Percentiles rank a stretch among this genome's conserved stretches.
These are phyloP conservation scores for Chamaetylas fuelleborni DNA, from an alignment of 2,113 vertebrate genomes.

Conservation along the genomic window DNA sequence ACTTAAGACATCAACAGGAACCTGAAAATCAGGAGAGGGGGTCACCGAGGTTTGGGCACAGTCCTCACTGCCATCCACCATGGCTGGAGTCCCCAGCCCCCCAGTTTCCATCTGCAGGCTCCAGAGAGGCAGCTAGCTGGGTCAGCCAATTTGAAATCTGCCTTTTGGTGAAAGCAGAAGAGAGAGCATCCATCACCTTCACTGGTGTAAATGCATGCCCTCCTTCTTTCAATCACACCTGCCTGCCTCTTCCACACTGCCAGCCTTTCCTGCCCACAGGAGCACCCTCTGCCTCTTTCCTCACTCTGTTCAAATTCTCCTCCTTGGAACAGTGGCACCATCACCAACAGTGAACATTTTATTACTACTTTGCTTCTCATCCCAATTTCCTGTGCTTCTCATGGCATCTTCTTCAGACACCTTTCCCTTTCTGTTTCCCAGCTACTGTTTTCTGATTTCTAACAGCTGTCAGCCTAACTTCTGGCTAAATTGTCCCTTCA, in stretches of 20 bases:
- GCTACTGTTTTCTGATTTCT: neutral
- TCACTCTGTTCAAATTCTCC: neutral
- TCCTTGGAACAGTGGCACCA: neutral
- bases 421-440: neutral
- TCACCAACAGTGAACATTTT: neutral
- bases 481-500: neutral
- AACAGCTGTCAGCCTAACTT: neutral
- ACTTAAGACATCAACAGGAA: neutral
- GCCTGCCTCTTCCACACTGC: neutral
- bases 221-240: neutral
- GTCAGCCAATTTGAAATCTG: neutral
- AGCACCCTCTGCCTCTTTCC: neutral
- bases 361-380: neutral
- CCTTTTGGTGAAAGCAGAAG: neutral
- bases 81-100: neutral
- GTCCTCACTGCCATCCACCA: neutral
- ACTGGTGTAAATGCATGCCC: neutral
- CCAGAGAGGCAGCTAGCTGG: neutral
- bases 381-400: neutral
- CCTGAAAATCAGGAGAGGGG: neutral
- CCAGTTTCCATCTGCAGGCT: too few species aligned
- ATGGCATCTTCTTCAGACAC: neutral
- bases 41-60: neutral
- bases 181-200: neutral
- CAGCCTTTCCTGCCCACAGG: neutral